Conservation (phyloP, 2,113 vertebrate species). For the Cololabis saira region DNA sequence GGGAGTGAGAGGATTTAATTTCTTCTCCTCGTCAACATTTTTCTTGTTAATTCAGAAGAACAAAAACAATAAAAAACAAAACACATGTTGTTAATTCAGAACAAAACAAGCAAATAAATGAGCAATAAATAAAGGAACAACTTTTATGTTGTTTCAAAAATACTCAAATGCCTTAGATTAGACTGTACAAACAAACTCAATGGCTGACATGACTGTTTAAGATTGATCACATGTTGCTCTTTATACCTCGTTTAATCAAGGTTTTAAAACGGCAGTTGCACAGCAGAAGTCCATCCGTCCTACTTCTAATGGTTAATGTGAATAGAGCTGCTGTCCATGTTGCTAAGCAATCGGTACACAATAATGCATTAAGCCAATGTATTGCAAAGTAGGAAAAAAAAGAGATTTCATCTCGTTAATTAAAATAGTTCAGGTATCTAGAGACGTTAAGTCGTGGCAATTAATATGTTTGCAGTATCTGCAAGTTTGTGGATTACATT, state of each 20-base stretch:
- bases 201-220: not conserved
- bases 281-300: not conserved
- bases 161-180: not conserved
- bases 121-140: no score
- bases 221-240: not conserved
- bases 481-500: conserved; percentile 24
- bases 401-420: not conserved
- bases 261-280: not conserved
- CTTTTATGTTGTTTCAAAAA: no score
- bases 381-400: not conserved
- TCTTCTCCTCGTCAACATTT: no score
- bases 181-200: not conserved
- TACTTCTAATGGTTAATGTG: not conserved
- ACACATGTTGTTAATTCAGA: no score
- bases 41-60: no score
- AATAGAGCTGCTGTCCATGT: not conserved
- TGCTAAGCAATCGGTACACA: not conserved
- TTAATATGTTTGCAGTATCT: conserved; percentile 15
- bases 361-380: no score
- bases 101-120: no score
- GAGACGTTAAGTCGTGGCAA: conserved; percentile 6
- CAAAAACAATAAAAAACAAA: no score
- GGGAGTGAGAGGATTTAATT: no score
- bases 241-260: not conserved
- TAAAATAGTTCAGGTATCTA: not conserved